Evolutionary conservation across 2,888 invertebrate species (phyloP).

Genomic region (Noctua janthina): DNA sequence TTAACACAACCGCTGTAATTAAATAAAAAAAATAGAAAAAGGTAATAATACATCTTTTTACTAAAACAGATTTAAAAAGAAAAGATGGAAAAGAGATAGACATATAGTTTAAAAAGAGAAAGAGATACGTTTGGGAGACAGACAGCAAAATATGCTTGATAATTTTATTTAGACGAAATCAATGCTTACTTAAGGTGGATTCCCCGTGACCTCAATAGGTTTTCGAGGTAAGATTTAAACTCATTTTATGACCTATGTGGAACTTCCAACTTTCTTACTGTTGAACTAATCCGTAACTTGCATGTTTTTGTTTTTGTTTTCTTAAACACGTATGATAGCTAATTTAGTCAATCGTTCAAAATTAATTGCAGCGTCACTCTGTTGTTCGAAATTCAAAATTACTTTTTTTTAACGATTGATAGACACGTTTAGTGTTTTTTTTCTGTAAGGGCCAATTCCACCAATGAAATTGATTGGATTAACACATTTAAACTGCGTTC

Average conservation of each 20-base stretch:
- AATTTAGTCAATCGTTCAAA: not conserved
- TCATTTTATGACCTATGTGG: not conserved
- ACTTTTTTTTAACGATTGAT: not conserved
- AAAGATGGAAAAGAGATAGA: not conserved
- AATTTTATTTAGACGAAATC: not conserved
- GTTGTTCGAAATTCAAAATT: not conserved
- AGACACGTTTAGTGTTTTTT: not conserved
- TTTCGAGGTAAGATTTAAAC: conserved; percentile 24
- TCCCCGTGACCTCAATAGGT: not conserved
- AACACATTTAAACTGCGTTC: not conserved
- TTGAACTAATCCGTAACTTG: conserved; percentile 26
- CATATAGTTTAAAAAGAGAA: not conserved
- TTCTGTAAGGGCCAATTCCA: not conserved
- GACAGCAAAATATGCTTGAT: not conserved
- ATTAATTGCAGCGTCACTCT: not conserved
- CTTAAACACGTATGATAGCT: not conserved
- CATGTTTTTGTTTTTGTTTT: conserved; percentile 3
- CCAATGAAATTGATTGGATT: not conserved
- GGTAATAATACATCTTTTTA: conserved; percentile 11
- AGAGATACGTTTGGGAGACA: not conserved
- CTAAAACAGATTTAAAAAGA: not conserved
- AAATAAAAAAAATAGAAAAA: not conserved
- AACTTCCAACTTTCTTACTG: conserved; percentile 22
- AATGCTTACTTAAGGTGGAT: not conserved
- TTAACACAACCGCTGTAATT: no score